A percentile compares a stretch with the other conserved stretches of the same genome.
Conservation (phyloP, 2,888 invertebrate genomes). For the Brassicogethes aeneus region DNA sequence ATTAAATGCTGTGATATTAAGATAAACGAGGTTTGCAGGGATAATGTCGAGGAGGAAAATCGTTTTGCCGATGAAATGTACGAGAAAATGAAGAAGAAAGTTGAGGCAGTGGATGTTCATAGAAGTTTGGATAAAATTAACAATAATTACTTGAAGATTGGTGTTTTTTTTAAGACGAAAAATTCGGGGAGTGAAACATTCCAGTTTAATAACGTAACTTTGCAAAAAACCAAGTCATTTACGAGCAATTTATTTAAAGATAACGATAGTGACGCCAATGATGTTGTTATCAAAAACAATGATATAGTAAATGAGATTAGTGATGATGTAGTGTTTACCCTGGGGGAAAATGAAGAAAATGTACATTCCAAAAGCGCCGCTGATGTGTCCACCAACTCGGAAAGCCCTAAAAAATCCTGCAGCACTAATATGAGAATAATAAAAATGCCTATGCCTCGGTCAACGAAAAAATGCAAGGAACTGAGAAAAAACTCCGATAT, state of each 20-base stretch:
- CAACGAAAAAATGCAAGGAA: not conserved
- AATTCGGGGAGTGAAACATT: too few species aligned
- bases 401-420: conserved; percentile 1
- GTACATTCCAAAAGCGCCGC: conserved; percentile 6
- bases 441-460: conserved; percentile 49
- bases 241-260: too few species aligned
- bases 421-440: conserved; percentile 41
- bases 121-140: not conserved
- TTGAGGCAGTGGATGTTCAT: not conserved
- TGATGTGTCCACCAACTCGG: conserved; percentile 6
- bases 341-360: conserved; percentile 57
- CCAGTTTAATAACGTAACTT: too few species aligned
- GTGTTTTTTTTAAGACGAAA: too few species aligned
- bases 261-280: too few species aligned
- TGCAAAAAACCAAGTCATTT: too few species aligned
- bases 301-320: conserved; percentile 17
- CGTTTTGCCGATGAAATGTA: conserved; percentile 25
- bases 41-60: conserved; percentile 28
- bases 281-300: conserved; percentile 8
- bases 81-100: not conserved
- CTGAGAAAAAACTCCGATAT: not conserved
- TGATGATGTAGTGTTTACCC: conserved; percentile 54
- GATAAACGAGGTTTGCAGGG: conserved; percentile 27
- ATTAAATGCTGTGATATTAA: conserved; percentile 68
- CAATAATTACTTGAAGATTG: not conserved